Conservation (phyloP, 2,888 invertebrate species). For the Sepiola atlantica region DNA sequence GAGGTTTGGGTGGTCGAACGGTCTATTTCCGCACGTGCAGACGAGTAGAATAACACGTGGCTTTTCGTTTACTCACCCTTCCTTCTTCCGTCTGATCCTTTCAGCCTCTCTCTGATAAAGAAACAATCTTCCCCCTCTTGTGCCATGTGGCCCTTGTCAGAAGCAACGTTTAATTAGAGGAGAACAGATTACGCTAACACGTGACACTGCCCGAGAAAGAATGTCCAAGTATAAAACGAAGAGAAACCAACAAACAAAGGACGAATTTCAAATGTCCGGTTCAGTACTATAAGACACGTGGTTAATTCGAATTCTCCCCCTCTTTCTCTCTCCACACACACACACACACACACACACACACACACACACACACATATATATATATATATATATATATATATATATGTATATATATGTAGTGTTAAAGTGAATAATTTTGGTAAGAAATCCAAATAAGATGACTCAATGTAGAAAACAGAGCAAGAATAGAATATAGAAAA, state of each 20-base stretch:
- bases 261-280: background rate
- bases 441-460: too few relatives aligned
- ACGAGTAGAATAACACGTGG: background rate
- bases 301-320: too few relatives aligned
- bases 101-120: background rate
- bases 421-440: too few relatives aligned
- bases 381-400: too few relatives aligned
- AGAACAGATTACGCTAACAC: background rate
- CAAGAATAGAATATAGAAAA: too few relatives aligned
- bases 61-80: background rate
- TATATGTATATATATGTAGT: too few relatives aligned
- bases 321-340: background rate
- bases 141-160: background rate
- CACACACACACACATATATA: too few relatives aligned
- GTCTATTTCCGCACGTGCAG: background rate
- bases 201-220: background rate
- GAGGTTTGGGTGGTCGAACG: slow-evolving; percentile 7
- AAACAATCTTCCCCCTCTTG: background rate
- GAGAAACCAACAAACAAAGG: background rate
- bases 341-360: background rate
- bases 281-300: background rate
- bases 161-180: background rate
- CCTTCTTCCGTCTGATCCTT: background rate
- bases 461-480: too few relatives aligned
- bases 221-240: background rate